Evolutionary conservation across 1,140 invertebrate genomes (phyloP).

Genomic region (Drosophila arawakana): DNA sequence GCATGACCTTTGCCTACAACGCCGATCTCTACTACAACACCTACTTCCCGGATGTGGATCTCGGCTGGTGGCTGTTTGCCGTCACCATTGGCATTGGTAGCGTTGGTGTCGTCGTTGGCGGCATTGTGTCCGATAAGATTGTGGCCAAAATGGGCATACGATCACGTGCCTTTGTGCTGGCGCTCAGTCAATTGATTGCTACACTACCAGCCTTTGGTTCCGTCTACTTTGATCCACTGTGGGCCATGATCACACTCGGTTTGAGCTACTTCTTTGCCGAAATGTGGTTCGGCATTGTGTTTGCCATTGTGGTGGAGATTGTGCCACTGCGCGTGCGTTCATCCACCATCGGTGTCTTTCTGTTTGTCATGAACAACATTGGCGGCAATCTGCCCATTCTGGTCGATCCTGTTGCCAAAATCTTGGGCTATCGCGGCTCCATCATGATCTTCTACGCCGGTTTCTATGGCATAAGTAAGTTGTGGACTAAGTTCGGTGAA

Average conservation of each 20-base stretch:
- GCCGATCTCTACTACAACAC: constrained; percentile 94
- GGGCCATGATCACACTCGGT: constrained; percentile 93
- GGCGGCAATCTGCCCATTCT: constrained; percentile 96
- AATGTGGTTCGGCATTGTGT: constrained; percentile 97
- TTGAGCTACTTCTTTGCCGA: constrained; percentile 95
- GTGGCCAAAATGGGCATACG: constrained; percentile 94
- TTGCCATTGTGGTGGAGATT: constrained; percentile 94
- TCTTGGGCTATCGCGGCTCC: constrained; percentile 92
- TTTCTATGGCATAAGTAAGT: constrained; percentile 90
- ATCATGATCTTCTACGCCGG: constrained; percentile 95
- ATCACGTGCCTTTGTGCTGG: constrained; percentile 93
- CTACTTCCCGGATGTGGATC: constrained; percentile 94
- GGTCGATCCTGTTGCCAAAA: constrained; percentile 92
- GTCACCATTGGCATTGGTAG: constrained; percentile 94
- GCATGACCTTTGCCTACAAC: constrained; percentile 95
- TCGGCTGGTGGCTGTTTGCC: constrained; percentile 94
- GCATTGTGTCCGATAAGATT: constrained; percentile 94
- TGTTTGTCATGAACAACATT: constrained; percentile 96
- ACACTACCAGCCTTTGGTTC: constrained; percentile 96
- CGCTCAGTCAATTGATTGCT: constrained; percentile 93
- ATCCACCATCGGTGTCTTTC: constrained; percentile 92
- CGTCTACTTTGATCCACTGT: constrained; percentile 92
- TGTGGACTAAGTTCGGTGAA: no score
- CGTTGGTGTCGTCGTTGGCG: constrained; percentile 95
- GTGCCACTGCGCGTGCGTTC: constrained; percentile 92